Base-by-base conservation (phyloP, 2,888 invertebrate species). In the Rhingia campestris region DNA sequence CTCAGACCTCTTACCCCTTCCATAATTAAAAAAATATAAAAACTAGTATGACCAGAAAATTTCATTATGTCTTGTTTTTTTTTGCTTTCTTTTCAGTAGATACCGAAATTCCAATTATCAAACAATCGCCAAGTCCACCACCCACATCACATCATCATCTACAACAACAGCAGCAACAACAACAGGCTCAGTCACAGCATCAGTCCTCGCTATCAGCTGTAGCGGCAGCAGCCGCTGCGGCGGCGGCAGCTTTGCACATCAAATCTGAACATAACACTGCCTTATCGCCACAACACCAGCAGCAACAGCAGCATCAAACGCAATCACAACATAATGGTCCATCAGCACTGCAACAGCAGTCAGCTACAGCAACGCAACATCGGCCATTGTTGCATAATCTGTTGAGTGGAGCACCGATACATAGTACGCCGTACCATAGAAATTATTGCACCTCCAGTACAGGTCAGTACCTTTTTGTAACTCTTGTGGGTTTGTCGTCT, bases 81-180 rank as follows among this genome's bases (percentile, higher is more conserved):
- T 74, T 86, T 76, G 33, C 35, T 87, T 84, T 86, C 79, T n/a
- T 86, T 75, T 53, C 86, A 89, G 64, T 88, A 91, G 92, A 92
- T 88, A 92, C 92, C 74, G 92, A 92, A 90, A 92, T 92, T 90
- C 92, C 92, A 89, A 90, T 91, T 87, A 91, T 91, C 54, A 91
- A 91, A 88, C 91, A 91, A 88, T 91, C 91, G 86, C 89, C 91
- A 87, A 92, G 91, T 89, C 91, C 92, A 86, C 90, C 89, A 87
- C 91, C 91, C 86, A 88, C 89, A 80, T 88, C 89, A 80, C 90
- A 88, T 73, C 90, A 88, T 70, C 88, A 87, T 58, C 88, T 88
- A 59, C 88, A 87, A n/a, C 88, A 88, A 86, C 88, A 43, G 86
- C 86, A 88, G 37, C 89, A 88, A 4, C 88, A 88, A 81, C 86